These are phyloP conservation scores for Hydrozoanthus gracilis DNA, from an alignment of 92 coral and sea anemone genomes.

Conservation along the genomic window DNA sequence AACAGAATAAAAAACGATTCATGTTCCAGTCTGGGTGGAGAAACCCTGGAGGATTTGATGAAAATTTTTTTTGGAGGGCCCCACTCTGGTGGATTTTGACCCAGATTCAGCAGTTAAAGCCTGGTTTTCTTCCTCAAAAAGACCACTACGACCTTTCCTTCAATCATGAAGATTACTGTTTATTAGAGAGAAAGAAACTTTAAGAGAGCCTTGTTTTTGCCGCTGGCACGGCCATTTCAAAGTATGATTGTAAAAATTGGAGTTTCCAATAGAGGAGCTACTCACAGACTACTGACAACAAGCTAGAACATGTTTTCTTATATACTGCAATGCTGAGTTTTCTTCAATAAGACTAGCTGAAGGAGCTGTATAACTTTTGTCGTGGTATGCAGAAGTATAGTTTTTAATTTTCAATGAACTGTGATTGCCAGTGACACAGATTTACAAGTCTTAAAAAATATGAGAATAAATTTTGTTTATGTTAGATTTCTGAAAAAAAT, in stretches of 20 bases:
- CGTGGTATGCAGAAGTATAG: not conserved
- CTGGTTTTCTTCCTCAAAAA: conserved; percentile 54
- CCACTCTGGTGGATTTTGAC: conserved; percentile 63
- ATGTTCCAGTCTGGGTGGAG: conserved; percentile 40
- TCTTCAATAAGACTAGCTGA: conserved; percentile 4
- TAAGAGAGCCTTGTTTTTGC: not conserved
- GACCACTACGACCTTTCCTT: conserved; percentile 53
- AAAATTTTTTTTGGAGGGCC: conserved; percentile 67
- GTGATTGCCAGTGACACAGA: conserved; percentile 5
- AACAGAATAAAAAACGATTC: conserved; percentile 48
- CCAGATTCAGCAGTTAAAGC: conserved; percentile 55
- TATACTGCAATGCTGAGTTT: not conserved
- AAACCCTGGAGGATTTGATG: conserved; percentile 59
- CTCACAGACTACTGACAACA: not conserved
- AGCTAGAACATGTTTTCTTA: conserved; percentile 8
- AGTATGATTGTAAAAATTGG: not conserved
- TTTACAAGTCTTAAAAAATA: not conserved
- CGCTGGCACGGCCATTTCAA: not conserved
- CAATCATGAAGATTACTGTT: conserved; percentile 8
- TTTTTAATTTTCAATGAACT: conserved; percentile 18
- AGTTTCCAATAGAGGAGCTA: not conserved
- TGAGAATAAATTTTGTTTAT: conserved; percentile 2
- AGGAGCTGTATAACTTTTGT: conserved; percentile 10
- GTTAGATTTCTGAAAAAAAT: too few relatives aligned
- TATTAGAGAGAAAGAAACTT: conserved; percentile 1